phyloP scores from a whole-genome alignment of 2,888 invertebrate genomes.

The Lypha dubia region DNA sequence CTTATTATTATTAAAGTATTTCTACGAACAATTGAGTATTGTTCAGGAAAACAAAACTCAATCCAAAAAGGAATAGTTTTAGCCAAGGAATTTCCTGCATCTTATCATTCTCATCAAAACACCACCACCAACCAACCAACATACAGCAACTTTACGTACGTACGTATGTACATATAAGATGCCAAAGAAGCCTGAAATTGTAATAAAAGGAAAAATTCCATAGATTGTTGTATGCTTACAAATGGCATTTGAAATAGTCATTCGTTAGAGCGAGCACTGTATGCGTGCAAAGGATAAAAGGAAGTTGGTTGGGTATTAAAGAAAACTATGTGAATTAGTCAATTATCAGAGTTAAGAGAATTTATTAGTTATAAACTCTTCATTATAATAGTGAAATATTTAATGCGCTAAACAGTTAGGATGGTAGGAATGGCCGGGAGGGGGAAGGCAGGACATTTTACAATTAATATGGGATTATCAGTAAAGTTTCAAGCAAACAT shows the following conservation, averaged over 20 bases:
- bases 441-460: neutral
- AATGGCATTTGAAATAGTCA: conserved; percentile 58
- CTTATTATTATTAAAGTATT: conserved; percentile 82
- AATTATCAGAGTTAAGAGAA: conserved; percentile 65
- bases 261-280: neutral
- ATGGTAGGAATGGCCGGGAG: neutral
- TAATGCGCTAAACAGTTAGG: neutral
- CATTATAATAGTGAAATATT: neutral
- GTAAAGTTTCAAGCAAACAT: neutral
- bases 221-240: conserved; percentile 63
- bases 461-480: conserved; percentile 15
- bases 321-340: conserved; percentile 72
- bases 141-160: neutral
- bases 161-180: neutral
- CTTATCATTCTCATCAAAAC: conserved; percentile 26
- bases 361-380: conserved; percentile 67
- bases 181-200: conserved; percentile 12
- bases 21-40: conserved; percentile 70
- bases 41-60: conserved; percentile 23
- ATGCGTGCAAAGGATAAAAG: neutral
- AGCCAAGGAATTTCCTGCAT: conserved; percentile 47
- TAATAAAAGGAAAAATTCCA: conserved; percentile 63
- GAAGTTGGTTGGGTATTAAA: conserved; percentile 7
- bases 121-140: too few species aligned
- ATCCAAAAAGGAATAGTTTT: conserved; percentile 9